A percentile compares a stretch with the other conserved stretches of the same genome.
Evolutionary conservation across 2,797 vertebrate species (phyloP).

Genomic region (Tamandua tetradactyla): DNA sequence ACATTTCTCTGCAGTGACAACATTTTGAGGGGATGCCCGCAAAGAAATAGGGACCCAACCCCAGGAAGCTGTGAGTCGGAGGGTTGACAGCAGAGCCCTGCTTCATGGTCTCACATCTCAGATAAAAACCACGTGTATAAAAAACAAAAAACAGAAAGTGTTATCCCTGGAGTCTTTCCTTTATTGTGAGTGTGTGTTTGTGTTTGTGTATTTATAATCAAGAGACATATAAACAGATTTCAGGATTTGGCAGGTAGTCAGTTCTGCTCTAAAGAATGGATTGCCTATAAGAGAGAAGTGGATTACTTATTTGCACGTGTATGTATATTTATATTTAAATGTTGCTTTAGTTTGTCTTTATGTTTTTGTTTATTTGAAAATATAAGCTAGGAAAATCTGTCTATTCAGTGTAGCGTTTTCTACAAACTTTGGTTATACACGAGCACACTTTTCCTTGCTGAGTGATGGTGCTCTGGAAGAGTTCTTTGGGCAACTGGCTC

Average conservation of each 20-base stretch:
- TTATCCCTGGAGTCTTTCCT: background rate
- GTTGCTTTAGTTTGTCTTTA: background rate
- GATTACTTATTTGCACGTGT: background rate
- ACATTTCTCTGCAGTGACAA: background rate
- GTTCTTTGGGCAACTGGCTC: background rate
- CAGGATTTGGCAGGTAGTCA: background rate
- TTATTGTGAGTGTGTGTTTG: background rate
- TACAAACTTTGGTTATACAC: background rate
- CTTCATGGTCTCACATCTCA: background rate
- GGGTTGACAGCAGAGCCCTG: background rate
- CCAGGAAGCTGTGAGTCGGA: background rate
- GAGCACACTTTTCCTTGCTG: slow-evolving; percentile 1
- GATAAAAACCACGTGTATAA: too few species aligned
- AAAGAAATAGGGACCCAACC: background rate
- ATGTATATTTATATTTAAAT: background rate
- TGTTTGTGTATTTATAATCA: background rate
- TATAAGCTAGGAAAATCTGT: background rate
- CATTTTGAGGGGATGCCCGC: background rate
- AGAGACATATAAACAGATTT: background rate
- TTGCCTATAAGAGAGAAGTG: background rate
- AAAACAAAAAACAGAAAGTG: background rate
- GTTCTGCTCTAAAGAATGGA: background rate
- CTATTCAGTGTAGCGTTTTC: background rate
- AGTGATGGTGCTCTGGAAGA: background rate
- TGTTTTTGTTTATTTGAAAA: slow-evolving; percentile 20